A percentile compares a stretch with the other conserved stretches of the same genome.
These are phyloP conservation scores for Ganaspis brasiliensis DNA, from an alignment of 2,888 invertebrate genomes.

Conservation along the genomic window DNA sequence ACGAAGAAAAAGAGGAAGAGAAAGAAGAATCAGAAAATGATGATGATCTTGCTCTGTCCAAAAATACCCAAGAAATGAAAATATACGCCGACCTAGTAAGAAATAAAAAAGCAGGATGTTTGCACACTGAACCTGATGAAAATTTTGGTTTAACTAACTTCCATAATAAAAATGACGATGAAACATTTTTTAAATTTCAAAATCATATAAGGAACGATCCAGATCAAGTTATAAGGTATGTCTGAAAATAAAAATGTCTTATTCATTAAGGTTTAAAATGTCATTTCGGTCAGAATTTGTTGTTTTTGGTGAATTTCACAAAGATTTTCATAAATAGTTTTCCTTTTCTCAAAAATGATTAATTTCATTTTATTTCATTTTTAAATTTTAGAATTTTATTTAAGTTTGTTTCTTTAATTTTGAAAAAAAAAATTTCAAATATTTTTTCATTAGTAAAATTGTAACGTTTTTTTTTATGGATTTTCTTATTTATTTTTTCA, in stretches of 20 bases:
- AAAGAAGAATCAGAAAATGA: conserved; percentile 82
- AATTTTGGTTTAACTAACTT: conserved; percentile 88
- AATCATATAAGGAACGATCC: conserved; percentile 87
- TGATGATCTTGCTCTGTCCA: neutral
- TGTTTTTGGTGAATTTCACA: too few relatives aligned
- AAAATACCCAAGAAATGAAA: conserved; percentile 79
- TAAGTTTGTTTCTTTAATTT: too few relatives aligned
- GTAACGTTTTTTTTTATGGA: too few relatives aligned
- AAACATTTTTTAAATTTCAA: conserved; percentile 89
- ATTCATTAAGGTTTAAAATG: too few relatives aligned
- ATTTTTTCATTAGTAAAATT: too few relatives aligned
- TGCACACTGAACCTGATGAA: conserved; percentile 82
- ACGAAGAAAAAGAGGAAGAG: conserved; percentile 73
- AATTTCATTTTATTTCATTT: too few relatives aligned
- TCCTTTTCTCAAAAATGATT: too few relatives aligned
- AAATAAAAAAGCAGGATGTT: conserved; percentile 84
- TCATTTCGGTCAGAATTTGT: too few relatives aligned
- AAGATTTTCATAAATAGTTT: too few relatives aligned
- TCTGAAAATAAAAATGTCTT: conserved; percentile 11
- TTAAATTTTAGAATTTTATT: too few relatives aligned
- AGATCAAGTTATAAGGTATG: conserved; percentile 86
- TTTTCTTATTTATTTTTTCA: too few relatives aligned
- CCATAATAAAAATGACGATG: conserved; percentile 86
- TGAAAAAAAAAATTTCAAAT: too few relatives aligned
- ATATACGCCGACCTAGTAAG: conserved; percentile 83